Percentiles rank a stretch among this genome's conserved stretches.
Conservation (phyloP, 2,797 vertebrate species). For the Epinephelus malabaricus region DNA sequence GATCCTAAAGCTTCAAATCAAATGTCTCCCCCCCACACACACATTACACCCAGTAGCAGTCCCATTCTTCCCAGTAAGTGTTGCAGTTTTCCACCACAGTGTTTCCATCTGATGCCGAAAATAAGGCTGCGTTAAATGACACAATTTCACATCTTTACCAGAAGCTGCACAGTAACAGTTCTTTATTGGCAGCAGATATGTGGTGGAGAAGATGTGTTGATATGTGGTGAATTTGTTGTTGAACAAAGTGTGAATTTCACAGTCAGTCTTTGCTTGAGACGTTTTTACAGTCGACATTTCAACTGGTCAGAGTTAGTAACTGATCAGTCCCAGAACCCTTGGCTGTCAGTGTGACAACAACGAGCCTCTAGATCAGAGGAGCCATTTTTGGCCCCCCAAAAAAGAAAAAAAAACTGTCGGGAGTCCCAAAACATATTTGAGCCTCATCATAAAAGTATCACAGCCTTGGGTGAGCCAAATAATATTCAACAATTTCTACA, state of each 20-base stretch:
- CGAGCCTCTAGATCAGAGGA: too few relatives aligned
- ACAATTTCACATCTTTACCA: not conserved
- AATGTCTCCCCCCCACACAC: not conserved
- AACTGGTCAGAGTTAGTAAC: too few relatives aligned
- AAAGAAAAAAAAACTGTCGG: too few relatives aligned
- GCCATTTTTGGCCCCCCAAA: too few relatives aligned
- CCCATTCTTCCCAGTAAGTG: not conserved
- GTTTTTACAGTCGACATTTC: too few relatives aligned
- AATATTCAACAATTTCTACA: too few relatives aligned
- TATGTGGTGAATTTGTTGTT: not conserved
- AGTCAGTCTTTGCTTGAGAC: not conserved
- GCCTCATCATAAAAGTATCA: too few relatives aligned
- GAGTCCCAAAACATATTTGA: too few relatives aligned
- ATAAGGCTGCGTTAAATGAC: not conserved
- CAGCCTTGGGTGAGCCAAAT: too few relatives aligned
- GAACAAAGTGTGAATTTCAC: not conserved
- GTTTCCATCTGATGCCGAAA: not conserved
- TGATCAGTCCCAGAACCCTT: too few relatives aligned
- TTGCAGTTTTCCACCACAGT: not conserved
- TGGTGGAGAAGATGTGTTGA: not conserved
- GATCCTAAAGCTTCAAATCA: constrained; percentile 27
- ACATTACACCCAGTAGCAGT: not conserved
- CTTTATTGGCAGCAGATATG: not conserved
- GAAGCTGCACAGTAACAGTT: not conserved
- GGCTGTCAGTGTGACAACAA: too few relatives aligned